A percentile compares a stretch with the other conserved stretches of the same genome.
Evolutionary conservation across 2,888 invertebrate genomes (phyloP).

Genomic region (Bruchidius siliquastri): DNA sequence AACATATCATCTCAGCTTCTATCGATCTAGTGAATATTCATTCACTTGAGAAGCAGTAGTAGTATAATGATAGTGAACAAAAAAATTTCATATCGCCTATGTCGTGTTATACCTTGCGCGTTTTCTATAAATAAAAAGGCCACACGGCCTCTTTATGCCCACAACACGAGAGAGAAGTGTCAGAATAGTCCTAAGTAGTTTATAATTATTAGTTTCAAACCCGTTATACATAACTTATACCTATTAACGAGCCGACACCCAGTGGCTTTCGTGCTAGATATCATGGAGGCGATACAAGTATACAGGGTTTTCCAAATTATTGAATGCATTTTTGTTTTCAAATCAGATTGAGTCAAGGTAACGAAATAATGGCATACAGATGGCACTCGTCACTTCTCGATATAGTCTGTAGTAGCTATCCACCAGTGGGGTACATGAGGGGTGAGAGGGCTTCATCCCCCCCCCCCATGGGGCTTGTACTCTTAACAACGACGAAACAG

Average conservation of each 20-base stretch:
- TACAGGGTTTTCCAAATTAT: not conserved
- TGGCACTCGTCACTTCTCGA: no score
- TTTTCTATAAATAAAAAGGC: not conserved
- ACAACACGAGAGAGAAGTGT: conserved; percentile 36
- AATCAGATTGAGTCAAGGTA: not conserved
- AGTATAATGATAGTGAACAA: not conserved
- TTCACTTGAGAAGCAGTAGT: not conserved
- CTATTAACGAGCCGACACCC: conserved; percentile 21
- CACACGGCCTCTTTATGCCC: not conserved
- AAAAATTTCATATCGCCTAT: not conserved
- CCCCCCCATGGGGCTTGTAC: no score
- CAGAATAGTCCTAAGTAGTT: conserved; percentile 41
- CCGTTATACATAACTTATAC: conserved; percentile 22
- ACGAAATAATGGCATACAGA: no score
- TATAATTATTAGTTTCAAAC: conserved; percentile 38
- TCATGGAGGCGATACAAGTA: not conserved
- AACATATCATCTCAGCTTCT: not conserved
- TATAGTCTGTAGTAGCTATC: no score
- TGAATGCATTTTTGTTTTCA: not conserved
- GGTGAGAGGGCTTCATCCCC: no score
- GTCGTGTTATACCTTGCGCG: not conserved
- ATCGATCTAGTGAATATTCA: not conserved
- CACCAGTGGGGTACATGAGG: no score
- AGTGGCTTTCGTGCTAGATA: not conserved
- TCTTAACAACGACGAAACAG: no score